phyloP scores from a whole-genome alignment of 1,140 invertebrate species.

The Drosophila melanica region DNA sequence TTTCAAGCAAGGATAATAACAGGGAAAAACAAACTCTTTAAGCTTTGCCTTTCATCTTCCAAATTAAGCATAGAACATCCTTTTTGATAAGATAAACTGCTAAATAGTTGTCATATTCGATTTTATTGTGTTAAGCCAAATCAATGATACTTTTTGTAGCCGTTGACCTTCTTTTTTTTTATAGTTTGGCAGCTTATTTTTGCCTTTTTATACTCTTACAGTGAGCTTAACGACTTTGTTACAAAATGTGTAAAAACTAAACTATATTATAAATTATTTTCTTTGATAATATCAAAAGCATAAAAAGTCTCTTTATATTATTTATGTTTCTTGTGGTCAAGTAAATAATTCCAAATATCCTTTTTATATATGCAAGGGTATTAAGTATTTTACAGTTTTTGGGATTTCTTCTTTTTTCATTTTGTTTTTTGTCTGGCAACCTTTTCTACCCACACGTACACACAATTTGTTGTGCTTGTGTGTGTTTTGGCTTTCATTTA shows the following conservation, averaged over 20 bases:
- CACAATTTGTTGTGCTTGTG: slow-evolving; percentile 40
- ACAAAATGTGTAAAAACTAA: too few relatives aligned
- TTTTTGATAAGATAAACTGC: neutral
- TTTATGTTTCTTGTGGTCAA: too few relatives aligned
- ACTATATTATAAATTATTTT: too few relatives aligned
- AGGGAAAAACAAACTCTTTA: too few relatives aligned
- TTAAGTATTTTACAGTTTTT: neutral
- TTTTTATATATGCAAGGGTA: neutral
- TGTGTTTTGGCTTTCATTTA: slow-evolving; percentile 37
- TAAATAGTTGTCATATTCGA: slow-evolving; percentile 1
- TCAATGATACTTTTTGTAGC: slow-evolving; percentile 2
- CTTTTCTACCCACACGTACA: slow-evolving; percentile 52
- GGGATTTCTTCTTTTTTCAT: slow-evolving; percentile 3
- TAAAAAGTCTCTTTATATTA: too few relatives aligned
- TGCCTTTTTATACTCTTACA: neutral
- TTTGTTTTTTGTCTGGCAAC: neutral
- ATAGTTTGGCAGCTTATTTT: slow-evolving; percentile 23
- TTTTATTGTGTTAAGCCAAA: slow-evolving; percentile 9
- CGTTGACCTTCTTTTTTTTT: slow-evolving; percentile 6
- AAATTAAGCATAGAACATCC: neutral
- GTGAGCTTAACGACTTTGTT: too few relatives aligned
- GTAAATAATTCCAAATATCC: too few relatives aligned
- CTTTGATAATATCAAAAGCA: too few relatives aligned
- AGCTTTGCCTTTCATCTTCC: neutral
- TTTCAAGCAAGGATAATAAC: neutral